Evolutionary conservation across 1,140 invertebrate species (phyloP).

Genomic region (Temnothorax curvispinosus): DNA sequence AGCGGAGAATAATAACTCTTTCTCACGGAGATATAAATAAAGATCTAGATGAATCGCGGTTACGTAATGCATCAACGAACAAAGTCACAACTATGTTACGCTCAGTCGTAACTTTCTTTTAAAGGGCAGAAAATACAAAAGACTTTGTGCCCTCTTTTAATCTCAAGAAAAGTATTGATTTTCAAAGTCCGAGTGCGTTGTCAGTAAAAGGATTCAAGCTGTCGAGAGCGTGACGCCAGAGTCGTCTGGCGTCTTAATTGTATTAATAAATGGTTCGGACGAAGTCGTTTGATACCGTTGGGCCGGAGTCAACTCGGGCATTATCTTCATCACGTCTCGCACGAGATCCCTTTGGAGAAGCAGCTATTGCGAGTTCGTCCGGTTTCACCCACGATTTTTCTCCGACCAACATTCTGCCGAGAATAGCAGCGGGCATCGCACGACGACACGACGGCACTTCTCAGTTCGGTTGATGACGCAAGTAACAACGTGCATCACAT

Average conservation of each 20-base stretch:
- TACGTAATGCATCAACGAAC: background rate
- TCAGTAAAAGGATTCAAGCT: constrained; percentile 70
- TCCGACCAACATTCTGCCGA: constrained; percentile 29
- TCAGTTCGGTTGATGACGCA: constrained; percentile 35
- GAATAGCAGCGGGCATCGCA: constrained; percentile 39
- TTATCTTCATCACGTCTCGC: constrained; percentile 55
- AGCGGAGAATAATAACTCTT: background rate
- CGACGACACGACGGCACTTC: constrained; percentile 19
- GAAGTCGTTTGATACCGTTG: constrained; percentile 60
- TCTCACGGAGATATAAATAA: background rate
- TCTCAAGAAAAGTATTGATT: constrained; percentile 2
- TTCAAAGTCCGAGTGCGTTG: constrained; percentile 19
- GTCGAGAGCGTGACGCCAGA: constrained; percentile 71
- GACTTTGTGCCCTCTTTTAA: constrained; percentile 7
- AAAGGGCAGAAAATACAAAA: background rate
- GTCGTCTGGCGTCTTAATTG: constrained; percentile 79
- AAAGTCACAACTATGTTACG: background rate
- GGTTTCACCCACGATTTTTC: constrained; percentile 45
- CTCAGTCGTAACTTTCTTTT: background rate
- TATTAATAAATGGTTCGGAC: constrained; percentile 74
- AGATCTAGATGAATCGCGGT: background rate
- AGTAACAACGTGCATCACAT: constrained; percentile 35
- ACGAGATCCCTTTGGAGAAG: constrained; percentile 8
- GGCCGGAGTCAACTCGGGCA: constrained; percentile 46
- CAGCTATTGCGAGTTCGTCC: constrained; percentile 51